Conservation (phyloP, 2,113 vertebrate species). For the Epinephelus cyanopodus region DNA sequence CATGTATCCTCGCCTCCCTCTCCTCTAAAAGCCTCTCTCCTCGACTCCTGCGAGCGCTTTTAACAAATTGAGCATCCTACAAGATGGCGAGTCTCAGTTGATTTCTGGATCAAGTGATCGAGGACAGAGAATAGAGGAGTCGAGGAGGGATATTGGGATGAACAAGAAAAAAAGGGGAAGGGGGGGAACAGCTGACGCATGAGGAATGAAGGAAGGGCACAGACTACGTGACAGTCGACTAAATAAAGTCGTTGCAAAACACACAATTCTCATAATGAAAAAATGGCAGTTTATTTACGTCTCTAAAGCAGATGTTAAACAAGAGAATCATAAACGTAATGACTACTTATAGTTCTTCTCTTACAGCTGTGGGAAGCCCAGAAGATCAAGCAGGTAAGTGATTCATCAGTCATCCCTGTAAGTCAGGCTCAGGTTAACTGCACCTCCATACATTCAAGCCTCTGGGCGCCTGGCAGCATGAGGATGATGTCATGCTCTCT, state of each 20-base stretch:
- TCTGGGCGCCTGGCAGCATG: slow-evolving; percentile 55
- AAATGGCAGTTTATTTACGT: not conserved
- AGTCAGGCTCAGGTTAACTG: slow-evolving; percentile 1
- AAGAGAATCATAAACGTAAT: not conserved
- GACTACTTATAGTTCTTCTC: not conserved
- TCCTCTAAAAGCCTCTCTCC: too few species aligned
- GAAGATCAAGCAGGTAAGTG: slow-evolving; percentile 96
- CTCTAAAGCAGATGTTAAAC: not conserved
- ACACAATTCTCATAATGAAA: not conserved
- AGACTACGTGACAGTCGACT: not conserved
- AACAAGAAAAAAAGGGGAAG: too few species aligned
- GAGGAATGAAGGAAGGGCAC: too few species aligned
- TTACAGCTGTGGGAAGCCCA: slow-evolving; percentile 95
- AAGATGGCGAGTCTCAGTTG: too few species aligned
- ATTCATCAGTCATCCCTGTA: not conserved
- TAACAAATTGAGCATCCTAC: too few species aligned
- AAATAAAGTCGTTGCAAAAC: not conserved
- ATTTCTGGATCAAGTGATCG: too few species aligned
- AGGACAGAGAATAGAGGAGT: too few species aligned
- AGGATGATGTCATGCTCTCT: slow-evolving; percentile 77
- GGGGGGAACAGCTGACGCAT: too few species aligned
- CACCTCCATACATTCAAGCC: slow-evolving; percentile 53
- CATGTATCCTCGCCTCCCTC: too few species aligned
- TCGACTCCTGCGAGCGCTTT: too few species aligned
- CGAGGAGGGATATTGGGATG: too few species aligned